Evolutionary conservation across 2,113 vertebrate genomes (phyloP).

Genomic region (Larimichthys polyactis): DNA sequence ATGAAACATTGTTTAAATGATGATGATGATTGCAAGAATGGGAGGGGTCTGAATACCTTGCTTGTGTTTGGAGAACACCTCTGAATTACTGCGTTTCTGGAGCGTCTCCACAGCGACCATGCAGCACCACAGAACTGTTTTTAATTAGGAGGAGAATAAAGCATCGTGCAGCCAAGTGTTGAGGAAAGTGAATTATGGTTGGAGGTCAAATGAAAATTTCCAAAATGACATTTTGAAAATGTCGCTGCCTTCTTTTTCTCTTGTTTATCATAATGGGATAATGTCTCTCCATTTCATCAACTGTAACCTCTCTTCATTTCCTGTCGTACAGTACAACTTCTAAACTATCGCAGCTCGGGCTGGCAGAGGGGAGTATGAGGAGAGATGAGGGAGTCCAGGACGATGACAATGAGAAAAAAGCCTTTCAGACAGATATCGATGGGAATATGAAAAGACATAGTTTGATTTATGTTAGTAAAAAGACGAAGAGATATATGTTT

Average conservation of each 20-base stretch:
- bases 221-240: constrained; percentile 65
- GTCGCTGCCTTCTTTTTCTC: constrained; percentile 38
- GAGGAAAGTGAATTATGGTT: constrained; percentile 41
- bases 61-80: background rate
- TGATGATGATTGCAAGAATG: background rate
- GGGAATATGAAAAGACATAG: background rate
- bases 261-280: constrained; percentile 59
- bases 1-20: constrained; percentile 3
- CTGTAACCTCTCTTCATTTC: constrained; percentile 23
- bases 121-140: constrained; percentile 18
- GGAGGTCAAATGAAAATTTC: constrained; percentile 48
- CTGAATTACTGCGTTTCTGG: constrained; percentile 1
- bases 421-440: background rate
- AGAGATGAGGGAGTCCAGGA: background rate
- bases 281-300: constrained; percentile 34
- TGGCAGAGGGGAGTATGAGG: constrained; percentile 3
- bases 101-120: constrained; percentile 2
- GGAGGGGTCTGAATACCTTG: background rate
- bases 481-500: background rate
- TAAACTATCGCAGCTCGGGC: background rate
- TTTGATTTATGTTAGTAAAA: background rate
- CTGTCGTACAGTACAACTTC: background rate
- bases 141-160: constrained; percentile 49
- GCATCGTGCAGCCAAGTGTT: constrained; percentile 19
- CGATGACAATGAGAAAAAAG: background rate